These are phyloP conservation scores for Psittacus erithacus DNA, from an alignment of 2,113 vertebrate genomes.

Conservation along the genomic window DNA sequence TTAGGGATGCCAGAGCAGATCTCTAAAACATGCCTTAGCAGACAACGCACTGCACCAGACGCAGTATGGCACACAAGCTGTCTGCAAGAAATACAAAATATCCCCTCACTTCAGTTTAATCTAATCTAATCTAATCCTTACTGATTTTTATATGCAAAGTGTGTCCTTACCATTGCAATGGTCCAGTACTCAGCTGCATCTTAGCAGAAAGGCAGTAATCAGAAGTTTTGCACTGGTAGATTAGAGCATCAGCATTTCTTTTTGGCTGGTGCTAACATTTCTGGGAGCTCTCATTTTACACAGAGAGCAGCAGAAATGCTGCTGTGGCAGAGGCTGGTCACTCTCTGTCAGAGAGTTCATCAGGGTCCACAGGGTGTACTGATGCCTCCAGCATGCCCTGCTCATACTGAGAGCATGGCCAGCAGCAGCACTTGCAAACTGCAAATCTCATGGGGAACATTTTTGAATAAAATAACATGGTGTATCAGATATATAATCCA, in stretches of 20 bases:
- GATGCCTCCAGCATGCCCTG: slow-evolving; percentile 17
- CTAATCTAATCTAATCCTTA: neutral
- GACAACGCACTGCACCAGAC: neutral
- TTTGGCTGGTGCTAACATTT: slow-evolving; percentile 39
- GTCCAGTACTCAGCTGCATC: slow-evolving; percentile 18
- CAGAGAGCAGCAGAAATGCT: slow-evolving; percentile 51
- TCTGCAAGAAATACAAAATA: neutral
- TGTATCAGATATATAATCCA: neutral
- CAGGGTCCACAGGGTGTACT: neutral
- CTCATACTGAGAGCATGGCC: neutral
- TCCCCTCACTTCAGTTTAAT: neutral
- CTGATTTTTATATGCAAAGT: neutral
- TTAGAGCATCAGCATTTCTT: slow-evolving; percentile 26
- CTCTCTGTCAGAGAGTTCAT: slow-evolving; percentile 17
- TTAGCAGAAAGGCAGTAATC: slow-evolving; percentile 5
- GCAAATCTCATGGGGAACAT: slow-evolving; percentile 19
- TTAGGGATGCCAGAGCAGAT: neutral
- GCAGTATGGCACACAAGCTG: neutral
- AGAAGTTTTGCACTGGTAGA: slow-evolving; percentile 41
- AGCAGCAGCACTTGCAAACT: neutral
- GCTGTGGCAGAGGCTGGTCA: slow-evolving; percentile 24
- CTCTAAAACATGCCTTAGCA: neutral
- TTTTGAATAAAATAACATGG: neutral
- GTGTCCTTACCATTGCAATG: neutral
- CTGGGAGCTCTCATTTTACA: slow-evolving; percentile 70